phyloP scores from a whole-genome alignment of 2,113 vertebrate species.

The Pterocles burchelli region DNA sequence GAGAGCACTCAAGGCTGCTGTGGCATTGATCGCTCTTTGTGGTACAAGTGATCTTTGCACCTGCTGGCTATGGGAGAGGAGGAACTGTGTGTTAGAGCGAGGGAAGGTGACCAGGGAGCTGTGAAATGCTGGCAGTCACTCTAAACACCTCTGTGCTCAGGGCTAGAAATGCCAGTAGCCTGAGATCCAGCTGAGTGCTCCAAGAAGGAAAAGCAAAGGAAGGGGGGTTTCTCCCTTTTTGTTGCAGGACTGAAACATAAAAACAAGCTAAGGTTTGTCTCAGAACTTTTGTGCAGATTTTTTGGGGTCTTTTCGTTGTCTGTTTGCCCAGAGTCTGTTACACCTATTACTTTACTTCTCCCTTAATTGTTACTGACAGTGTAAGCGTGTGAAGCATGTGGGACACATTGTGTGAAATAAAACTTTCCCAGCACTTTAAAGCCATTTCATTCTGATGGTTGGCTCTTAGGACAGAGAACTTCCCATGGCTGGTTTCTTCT shows the following conservation, averaged over 20 bases:
- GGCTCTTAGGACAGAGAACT: background rate
- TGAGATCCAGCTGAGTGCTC: background rate
- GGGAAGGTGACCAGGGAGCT: background rate
- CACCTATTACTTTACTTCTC: background rate
- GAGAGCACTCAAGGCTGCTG: background rate
- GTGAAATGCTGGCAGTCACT: background rate
- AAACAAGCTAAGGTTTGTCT: background rate
- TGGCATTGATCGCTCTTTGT: background rate
- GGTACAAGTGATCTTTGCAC: background rate
- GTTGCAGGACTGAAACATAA: background rate
- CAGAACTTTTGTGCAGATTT: background rate
- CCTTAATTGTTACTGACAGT: background rate
- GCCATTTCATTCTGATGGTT: background rate
- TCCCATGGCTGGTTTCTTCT: background rate
- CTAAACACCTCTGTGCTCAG: background rate
- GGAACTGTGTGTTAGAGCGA: fast-evolving
- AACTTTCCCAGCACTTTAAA: background rate
- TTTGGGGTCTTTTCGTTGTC: background rate
- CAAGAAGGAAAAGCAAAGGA: background rate
- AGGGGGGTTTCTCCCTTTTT: background rate
- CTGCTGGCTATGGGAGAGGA: fast-evolving
- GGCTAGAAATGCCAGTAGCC: background rate
- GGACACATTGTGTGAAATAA: background rate
- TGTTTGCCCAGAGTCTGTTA: background rate
- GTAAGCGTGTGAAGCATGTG: background rate